Conservation (phyloP, 2,797 vertebrate genomes). For the Myotis daubentonii region DNA sequence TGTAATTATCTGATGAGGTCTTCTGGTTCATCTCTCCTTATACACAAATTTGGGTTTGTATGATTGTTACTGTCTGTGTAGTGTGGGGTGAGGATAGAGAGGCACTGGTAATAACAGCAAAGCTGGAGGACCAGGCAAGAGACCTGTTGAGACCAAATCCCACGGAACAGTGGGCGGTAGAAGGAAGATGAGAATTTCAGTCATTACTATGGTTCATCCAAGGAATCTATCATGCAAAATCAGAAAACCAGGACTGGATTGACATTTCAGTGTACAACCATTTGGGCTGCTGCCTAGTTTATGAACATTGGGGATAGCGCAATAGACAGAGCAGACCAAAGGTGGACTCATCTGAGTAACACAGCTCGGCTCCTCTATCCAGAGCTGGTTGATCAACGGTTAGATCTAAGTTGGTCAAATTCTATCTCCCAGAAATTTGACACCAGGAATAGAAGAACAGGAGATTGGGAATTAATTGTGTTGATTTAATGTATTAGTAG, state of each 20-base stretch:
- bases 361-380: not conserved
- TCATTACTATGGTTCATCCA: not conserved
- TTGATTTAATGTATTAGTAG: not conserved
- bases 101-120: not conserved
- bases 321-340: not conserved
- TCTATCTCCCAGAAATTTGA: not conserved
- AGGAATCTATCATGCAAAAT: not conserved
- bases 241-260: not conserved
- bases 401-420: not conserved
- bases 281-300: not conserved
- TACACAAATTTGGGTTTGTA: not conserved
- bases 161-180: not conserved
- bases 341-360: not conserved
- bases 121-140: not conserved
- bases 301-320: not conserved
- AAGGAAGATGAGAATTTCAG: not conserved
- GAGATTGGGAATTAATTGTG: not conserved
- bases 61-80: not conserved
- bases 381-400: not conserved
- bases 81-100: not conserved
- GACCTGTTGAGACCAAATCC: not conserved
- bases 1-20: not conserved
- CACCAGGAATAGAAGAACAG: not conserved
- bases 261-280: not conserved
- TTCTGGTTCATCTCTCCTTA: not conserved